phyloP scores from a whole-genome alignment of 1,140 invertebrate genomes.

The Apis mellifera region DNA sequence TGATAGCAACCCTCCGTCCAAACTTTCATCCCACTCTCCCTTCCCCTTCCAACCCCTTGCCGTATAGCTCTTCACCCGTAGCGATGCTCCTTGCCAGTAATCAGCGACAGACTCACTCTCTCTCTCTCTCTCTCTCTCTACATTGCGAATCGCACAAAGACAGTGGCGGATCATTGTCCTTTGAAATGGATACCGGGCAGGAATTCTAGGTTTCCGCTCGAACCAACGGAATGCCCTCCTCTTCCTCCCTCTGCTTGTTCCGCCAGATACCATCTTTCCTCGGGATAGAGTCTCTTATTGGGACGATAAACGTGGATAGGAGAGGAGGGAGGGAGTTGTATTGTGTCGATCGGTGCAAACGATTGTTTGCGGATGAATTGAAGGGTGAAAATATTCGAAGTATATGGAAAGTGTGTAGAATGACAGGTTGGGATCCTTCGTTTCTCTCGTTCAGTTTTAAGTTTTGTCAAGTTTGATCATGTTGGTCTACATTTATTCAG shows the following conservation, averaged over 20 bases:
- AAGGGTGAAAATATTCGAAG: constrained; percentile 9
- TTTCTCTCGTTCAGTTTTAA: no score
- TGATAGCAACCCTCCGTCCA: constrained; percentile 52
- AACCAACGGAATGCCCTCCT: constrained; percentile 36
- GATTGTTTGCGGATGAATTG: not conserved
- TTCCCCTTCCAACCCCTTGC: constrained; percentile 26
- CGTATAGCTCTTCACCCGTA: constrained; percentile 34
- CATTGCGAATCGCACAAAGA: constrained; percentile 64
- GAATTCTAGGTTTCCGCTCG: constrained; percentile 31
- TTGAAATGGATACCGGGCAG: constrained; percentile 61
- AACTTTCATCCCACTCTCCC: constrained; percentile 42
- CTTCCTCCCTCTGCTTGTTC: constrained; percentile 26
- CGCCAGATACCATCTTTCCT: constrained; percentile 49
- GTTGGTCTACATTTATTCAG: no score
- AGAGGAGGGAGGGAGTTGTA: not conserved
- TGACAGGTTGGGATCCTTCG: not conserved
- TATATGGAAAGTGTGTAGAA: not conserved
- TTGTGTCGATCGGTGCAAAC: constrained; percentile 24
- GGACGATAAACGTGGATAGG: constrained; percentile 49
- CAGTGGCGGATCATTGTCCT: constrained; percentile 66
- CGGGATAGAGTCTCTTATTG: constrained; percentile 39
- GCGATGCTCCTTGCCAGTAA: constrained; percentile 62
- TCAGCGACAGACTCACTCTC: constrained; percentile 49
- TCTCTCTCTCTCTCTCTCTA: constrained; percentile 39
- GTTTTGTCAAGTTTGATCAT: no score